Evolutionary conservation across 2,888 invertebrate species (phyloP), one percentile per base, ranked within the genome.

Genomic region (Lycia hirtaria): DNA sequence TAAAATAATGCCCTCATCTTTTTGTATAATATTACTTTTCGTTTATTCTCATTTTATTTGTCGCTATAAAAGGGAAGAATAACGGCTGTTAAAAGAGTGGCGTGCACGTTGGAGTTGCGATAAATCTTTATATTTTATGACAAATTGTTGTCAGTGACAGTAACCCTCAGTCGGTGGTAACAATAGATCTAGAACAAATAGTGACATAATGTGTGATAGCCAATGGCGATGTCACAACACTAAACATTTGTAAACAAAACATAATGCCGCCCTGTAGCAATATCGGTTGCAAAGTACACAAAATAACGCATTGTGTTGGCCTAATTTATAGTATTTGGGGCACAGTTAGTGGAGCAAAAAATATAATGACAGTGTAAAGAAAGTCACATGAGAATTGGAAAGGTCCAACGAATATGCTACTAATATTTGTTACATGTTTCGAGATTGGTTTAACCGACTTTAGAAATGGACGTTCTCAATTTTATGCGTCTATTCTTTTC

Each of bases 121-220:
- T 91, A 91, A 91, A 92, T 92, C 90, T 91, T 85, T 90, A 85
- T 88, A 88, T 90, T 92, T 91, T 90, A 91, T 92, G 91, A 92
- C 91, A 92, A 91, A 92, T 92, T 87, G 89, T 85, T 87, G 88
- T 85, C 83, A 81, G 83, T 76, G 73, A 72, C 74, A 66, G 78
- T 79, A 80, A 80, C 87, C 86, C 87, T 80, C 79, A 68, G 43
- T 45, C 35, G 41, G 51, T 44, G 32, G 72, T 71, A 74, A 85
- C 88, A 88, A 88, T 81, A 81, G 85, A 80, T 81, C 78, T 85
- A 89, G 89, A 86, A 91, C 91, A 91, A 90, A 91, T 81, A 91
- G 74, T 72, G 72, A 78, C 78, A 89, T 86, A 89, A 89, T 89
- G 77, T 71, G 74, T 80, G 84, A 86, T 88, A 82, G 85, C 80